Conservation (phyloP, 2,113 vertebrate species). For the Melanerpes formicivorus region DNA sequence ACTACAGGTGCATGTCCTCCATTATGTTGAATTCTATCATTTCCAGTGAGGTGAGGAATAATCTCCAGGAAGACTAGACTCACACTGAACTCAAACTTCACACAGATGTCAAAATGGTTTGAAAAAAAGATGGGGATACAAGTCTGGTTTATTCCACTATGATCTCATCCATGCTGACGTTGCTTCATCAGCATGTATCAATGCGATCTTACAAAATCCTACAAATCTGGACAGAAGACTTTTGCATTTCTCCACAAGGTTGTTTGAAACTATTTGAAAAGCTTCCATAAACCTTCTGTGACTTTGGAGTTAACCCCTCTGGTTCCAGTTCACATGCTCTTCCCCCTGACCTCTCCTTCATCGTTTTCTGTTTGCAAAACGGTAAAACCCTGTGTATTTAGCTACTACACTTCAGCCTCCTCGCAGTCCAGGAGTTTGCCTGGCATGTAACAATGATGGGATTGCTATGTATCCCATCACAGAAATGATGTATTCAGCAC, state of each 20-base stretch:
- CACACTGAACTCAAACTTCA: not conserved
- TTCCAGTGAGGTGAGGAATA: not conserved
- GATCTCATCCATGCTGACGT: fast-evolving
- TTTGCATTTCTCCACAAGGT: not conserved
- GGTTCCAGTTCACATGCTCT: not conserved
- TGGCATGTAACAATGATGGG: not conserved
- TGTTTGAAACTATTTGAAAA: not conserved
- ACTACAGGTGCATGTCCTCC: not conserved
- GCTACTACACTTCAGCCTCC: not conserved
- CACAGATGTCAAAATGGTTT: not conserved
- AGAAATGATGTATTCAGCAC: not conserved
- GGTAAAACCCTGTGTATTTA: not conserved
- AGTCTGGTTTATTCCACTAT: not conserved
- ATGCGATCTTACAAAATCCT: not conserved
- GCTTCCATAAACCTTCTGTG: not conserved
- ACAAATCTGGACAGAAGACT: not conserved
- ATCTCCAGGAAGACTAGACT: not conserved
- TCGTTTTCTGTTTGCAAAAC: not conserved
- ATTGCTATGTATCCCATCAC: not conserved
- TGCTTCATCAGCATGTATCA: not conserved
- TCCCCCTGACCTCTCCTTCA: not conserved
- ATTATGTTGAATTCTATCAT: fast-evolving
- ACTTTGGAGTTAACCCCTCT: not conserved
- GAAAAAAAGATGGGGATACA: not conserved
- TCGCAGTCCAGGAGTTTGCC: not conserved